Evolutionary conservation across 2,888 invertebrate genomes (phyloP), one percentile per base, ranked within the genome.

Genomic region (Drosophila mercatorum): DNA sequence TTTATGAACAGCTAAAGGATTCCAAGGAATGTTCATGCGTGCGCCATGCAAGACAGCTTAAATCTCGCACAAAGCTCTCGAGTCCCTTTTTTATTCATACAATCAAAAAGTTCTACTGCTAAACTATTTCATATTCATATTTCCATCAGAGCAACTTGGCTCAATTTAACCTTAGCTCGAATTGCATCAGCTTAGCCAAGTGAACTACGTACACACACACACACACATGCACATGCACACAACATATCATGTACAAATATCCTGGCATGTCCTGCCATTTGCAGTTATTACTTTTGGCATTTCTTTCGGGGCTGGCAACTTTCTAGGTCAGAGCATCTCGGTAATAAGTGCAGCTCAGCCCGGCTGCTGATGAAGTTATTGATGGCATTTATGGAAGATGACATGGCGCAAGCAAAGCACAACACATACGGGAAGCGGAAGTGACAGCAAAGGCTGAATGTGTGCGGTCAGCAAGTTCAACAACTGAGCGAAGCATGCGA

Each of bases 351-450:
- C 76, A 67, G 46, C 72, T 72, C 52, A 68, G 46, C 46, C 51
- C 43, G 57, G 61, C 63, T 75, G 75, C 52, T 69, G 83, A 85
- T 73, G 69, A 72, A 78, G 81, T 70, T 82, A 83, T 86, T 82
- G 83, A 83, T 83, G 52, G 75, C 49, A 61, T 62, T 36, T 63
- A 40, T 28, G 49, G 67, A 43, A 38, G 60, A 43, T 52, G 60
- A 41, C 47, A 52, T 7, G 5, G n/a, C 31, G 5, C 34, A 36
- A 40, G 14, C 36, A 55, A 47, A 62, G 5, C 6, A 31, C 8
- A 47, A 7, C 6, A 47, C 8, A 47, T 8, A 31, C 2, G n/a
- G 58, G 55, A 64, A 72, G 43, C 64, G 68, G 70, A 72, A 79
- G 72, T 69, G 56, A 38, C 52, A 43, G 78, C 61, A 66, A 17